Evolutionary conservation across 1,140 invertebrate species (phyloP).

Genomic region (Magallana ariakensis): DNA sequence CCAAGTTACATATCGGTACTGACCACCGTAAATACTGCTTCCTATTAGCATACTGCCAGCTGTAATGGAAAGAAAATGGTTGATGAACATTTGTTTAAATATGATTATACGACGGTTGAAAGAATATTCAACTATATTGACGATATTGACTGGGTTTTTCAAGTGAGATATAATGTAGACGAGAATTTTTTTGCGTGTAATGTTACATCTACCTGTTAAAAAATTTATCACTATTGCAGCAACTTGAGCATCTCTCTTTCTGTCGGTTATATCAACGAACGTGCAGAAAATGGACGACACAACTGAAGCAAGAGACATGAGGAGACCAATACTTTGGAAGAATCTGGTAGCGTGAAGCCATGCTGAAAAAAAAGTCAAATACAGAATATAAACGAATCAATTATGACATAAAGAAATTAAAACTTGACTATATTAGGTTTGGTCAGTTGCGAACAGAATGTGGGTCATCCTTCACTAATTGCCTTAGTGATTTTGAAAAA

Average conservation of each 20-base stretch:
- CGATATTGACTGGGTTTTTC: no score
- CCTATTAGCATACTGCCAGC: background rate
- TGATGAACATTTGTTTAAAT: background rate
- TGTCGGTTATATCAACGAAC: background rate
- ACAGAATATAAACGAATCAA: no score
- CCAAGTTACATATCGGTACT: background rate
- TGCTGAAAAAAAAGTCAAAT: background rate
- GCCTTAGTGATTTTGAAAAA: no score
- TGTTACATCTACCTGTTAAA: background rate
- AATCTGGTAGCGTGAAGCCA: constrained; percentile 15
- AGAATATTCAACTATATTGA: no score
- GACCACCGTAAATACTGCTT: constrained; percentile 16
- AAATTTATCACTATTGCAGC: background rate
- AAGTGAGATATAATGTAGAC: no score
- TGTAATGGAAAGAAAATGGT: background rate
- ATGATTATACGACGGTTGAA: no score
- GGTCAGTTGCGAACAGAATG: no score
- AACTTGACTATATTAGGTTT: no score
- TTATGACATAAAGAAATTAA: no score
- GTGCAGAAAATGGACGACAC: background rate
- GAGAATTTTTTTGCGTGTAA: background rate
- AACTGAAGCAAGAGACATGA: background rate
- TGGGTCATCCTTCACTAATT: no score
- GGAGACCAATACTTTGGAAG: constrained; percentile 16
- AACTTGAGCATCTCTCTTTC: background rate